These are phyloP conservation scores for Spodoptera litura DNA, from an alignment of 1,140 invertebrate genomes.

Conservation along the genomic window DNA sequence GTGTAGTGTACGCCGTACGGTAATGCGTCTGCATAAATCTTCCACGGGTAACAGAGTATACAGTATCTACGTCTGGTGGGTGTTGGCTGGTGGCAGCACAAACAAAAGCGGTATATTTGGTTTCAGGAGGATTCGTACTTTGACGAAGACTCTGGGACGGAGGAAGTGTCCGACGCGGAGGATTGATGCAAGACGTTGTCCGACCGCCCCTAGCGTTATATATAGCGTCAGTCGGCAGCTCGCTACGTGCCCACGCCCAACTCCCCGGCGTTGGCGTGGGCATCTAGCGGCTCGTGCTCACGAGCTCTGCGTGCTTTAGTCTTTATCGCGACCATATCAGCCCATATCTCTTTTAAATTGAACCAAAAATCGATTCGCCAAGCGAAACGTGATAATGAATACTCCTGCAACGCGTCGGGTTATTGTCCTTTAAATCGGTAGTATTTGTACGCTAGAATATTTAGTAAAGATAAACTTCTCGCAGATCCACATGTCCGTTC, in stretches of 20 bases:
- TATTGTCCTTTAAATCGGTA: conserved; percentile 67
- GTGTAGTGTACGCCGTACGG: neutral
- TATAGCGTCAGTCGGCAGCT: conserved; percentile 47
- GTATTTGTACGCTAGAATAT: conserved; percentile 70
- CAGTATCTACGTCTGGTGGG: conserved; percentile 72
- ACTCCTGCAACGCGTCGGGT: conserved; percentile 59
- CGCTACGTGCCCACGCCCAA: conserved; percentile 18
- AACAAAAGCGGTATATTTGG: conserved; percentile 78
- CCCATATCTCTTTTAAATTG: conserved; percentile 67
- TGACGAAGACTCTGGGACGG: conserved; percentile 81
- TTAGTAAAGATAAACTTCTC: conserved; percentile 58
- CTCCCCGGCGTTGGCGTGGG: conserved; percentile 3
- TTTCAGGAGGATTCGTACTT: conserved; percentile 85
- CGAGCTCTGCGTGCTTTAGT: conserved; percentile 55
- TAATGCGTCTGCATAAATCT: conserved; percentile 35
- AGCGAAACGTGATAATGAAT: conserved; percentile 63
- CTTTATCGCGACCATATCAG: conserved; percentile 68
- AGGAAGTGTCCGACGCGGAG: conserved; percentile 79
- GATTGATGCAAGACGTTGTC: conserved; percentile 72
- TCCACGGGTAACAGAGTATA: conserved; percentile 48
- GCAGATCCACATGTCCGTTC: conserved; percentile 58
- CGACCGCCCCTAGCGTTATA: conserved; percentile 55
- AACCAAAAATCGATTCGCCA: conserved; percentile 61
- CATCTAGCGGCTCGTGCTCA: conserved; percentile 24
- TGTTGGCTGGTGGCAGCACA: conserved; percentile 60